Base-by-base conservation (phyloP, 2,888 invertebrate genomes). In the Acrocyrtus sp. region DNA sequence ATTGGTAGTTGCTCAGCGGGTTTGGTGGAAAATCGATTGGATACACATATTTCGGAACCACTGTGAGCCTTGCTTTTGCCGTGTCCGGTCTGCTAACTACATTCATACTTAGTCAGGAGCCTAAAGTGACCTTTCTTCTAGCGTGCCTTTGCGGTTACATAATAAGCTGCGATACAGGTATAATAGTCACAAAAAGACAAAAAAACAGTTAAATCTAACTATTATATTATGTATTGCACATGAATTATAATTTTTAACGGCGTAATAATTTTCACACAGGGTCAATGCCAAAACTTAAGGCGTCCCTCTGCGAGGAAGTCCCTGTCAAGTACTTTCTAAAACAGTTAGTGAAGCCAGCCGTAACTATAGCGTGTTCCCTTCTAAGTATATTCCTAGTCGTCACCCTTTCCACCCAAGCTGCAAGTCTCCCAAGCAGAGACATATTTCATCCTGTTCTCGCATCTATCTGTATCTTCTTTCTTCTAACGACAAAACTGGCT, bases 131-230 rank as follows among this genome's bases (percentile, higher is more conserved):
- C n/a, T 50, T 79, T 43, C 48, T 75, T 24, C 53, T 78, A 27
- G 75, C 78, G 47, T 78, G 79, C 39, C 48, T 77, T 4, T 78
- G 77, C 47, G 79, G 74, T 21, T 79, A 78, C 60, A 26, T 76
- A 51, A 78, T 78, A 61, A 69, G 77, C 39, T 77, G 72, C 67
- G 79, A 79, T 54, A 77, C 76, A 21, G 78, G 79, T 78, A n/a
- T n/a, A n/a, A n/a, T n/a, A n/a, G n/a, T n/a, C n/a, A n/a, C n/a
- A 56, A 67, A 47, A 29, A 19, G 17, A n/a, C n/a, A n/a, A n/a
- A n/a, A n/a, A n/a, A n/a, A n/a, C n/a, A n/a, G n/a, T n/a, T n/a
- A n/a, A n/a, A n/a, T n/a, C n/a, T n/a, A n/a, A n/a, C n/a, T n/a
- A n/a, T n/a, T n/a, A n/a, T n/a, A n/a, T 45, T 4, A 45, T n/a